Evolutionary conservation across 1,140 invertebrate species (phyloP), one percentile per base, ranked within the genome.

Genomic region (Ladona fulva): DNA sequence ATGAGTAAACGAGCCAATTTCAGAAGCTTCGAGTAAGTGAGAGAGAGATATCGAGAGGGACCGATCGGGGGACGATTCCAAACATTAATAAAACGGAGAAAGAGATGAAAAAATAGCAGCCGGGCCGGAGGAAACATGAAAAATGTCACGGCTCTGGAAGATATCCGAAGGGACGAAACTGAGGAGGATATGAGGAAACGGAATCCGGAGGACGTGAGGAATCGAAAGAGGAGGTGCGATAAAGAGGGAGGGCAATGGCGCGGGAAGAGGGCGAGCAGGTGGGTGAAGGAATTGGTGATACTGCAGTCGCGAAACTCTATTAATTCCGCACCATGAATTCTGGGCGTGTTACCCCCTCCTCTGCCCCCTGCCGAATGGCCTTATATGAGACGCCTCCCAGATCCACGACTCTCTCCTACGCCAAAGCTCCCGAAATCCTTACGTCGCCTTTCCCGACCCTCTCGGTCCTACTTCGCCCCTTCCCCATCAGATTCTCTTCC

Each of bases 271-370:
- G 10, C 44, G 44, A 52, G n/a, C n/a, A n/a, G n/a, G n/a, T n/a
- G n/a, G n/a, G n/a, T n/a, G 44, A 12, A 66, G 52, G 52, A 66
- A 66, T 66, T 66, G 52, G 52, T 22, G 52, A 66, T 66, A 66
- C 52, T 66, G 52, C 52, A 66, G 52, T 66, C 52, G 52, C 52
- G 52, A 66, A 66, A 66, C 52, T 66, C 52, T 66, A 66, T 66
- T 66, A 66, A 66, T 66, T 66, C 52, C 52, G 52, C 52, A 3
- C 52, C 52, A 66, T 66, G 52, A 66, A 66, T 66, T 66, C 52
- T 22, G 52, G 3, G 3, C 14, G 52, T 66, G 52, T 66, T 22
- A 5, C 52, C 52, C 52, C 52, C 14, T 66, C 52, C 12, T 66
- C 3, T 66, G 10, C 44, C 44, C 19, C 44, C 44, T 52, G 12